phyloP scores from a whole-genome alignment of 2,888 invertebrate species.

The Rosalia funebris region DNA sequence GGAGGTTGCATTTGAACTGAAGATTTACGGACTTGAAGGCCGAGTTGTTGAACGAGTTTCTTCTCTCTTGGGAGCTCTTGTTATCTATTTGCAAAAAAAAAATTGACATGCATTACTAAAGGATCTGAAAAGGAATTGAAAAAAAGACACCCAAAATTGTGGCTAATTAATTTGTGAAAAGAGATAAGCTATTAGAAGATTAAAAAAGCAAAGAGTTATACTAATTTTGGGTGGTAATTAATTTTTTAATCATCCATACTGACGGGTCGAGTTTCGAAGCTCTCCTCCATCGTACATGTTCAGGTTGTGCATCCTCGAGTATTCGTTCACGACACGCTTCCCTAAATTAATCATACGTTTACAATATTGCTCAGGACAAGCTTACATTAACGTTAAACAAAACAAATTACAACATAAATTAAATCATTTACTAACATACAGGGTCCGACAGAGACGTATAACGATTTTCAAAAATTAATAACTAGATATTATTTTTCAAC shows the following conservation, averaged over 20 bases:
- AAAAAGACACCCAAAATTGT: slow-evolving; percentile 41
- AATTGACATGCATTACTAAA: slow-evolving; percentile 33
- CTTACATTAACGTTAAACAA: no score
- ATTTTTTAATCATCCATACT: slow-evolving; percentile 80
- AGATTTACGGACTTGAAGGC: slow-evolving; percentile 62
- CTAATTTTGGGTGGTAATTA: slow-evolving; percentile 45
- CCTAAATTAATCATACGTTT: slow-evolving; percentile 62
- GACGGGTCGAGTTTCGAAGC: slow-evolving; percentile 79
- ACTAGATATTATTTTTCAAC: no score
- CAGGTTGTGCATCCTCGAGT: slow-evolving; percentile 78
- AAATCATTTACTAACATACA: no score
- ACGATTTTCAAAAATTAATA: no score
- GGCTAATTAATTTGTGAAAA: slow-evolving; percentile 30
- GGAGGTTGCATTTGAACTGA: slow-evolving; percentile 60
- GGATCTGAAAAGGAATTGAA: slow-evolving; percentile 30
- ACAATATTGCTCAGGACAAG: slow-evolving; percentile 2
- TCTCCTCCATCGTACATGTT: slow-evolving; percentile 81
- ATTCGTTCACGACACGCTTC: slow-evolving; percentile 78
- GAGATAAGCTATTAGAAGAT: slow-evolving; percentile 32
- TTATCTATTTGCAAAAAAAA: slow-evolving; percentile 53
- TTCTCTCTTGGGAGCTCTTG: slow-evolving; percentile 60
- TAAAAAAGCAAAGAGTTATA: slow-evolving; percentile 27
- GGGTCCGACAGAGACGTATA: no score
- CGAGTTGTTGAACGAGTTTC: slow-evolving; percentile 57
- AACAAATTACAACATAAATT: no score